Evolutionary conservation across 1,140 invertebrate genomes (phyloP), one percentile per base, ranked within the genome.

Genomic region (Bombus cullumanus): DNA sequence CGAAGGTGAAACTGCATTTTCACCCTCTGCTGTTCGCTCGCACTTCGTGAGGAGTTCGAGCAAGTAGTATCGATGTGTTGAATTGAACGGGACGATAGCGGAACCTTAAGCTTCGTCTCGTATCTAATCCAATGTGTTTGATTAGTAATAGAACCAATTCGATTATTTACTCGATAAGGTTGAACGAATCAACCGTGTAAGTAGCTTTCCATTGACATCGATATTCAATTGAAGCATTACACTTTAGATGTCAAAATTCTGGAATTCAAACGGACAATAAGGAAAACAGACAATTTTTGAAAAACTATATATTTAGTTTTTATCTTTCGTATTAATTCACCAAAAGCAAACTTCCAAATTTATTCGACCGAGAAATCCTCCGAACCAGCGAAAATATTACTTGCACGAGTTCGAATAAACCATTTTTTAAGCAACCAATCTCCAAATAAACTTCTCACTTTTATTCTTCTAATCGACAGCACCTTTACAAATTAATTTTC

Each of bases 121-220:
- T 39, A 47, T 22, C 41, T 47, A 75, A 82, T 64, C 39, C 81
- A 34, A 13, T 62, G 53, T 75, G 72, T 82, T 75, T 75, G 41
- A 75, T 72, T 82, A 64, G 81, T 75, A 82, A 82, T 75, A 18
- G 34, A 59, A 3, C 13, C 72, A 31, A 64, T 64, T 64, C 72
- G 41, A 75, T 82, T 82, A 59, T 73, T 81, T 71, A 78, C 76
- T 43, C 39, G 76, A 62, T 43, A 73, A 10, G 47, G 34, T 62
- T 53, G 34, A 57, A 31, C 80, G 31, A 62, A 43, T 59, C 13
- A 41, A 15, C 25, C 25, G 78, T 69, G 25, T 68, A 68, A 80
- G 64, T 47, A 80, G 78, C 64, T n/a, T 69, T 69, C 34, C 64
- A 6, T 69, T 80, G 28, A 12, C 43, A 37, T 69, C 64, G 64